Evolutionary conservation across 2,113 vertebrate species (phyloP).

Genomic region (Tragelaphus scriptus): DNA sequence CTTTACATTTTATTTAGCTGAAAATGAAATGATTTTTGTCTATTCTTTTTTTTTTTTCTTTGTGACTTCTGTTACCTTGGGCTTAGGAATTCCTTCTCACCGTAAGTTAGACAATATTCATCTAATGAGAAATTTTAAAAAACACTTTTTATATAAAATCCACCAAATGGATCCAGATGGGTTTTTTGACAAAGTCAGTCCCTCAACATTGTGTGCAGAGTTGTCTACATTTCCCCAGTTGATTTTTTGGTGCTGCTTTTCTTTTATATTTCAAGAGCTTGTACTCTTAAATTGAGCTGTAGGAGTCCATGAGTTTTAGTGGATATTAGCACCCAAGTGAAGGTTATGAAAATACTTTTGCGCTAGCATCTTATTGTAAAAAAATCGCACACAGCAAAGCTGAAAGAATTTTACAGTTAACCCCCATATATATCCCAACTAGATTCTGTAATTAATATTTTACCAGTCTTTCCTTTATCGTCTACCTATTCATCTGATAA

Average conservation of each 20-base stretch:
- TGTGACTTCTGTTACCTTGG: background rate
- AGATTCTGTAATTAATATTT: background rate
- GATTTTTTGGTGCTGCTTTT: background rate
- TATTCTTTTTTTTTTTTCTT: background rate
- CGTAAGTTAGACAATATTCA: background rate
- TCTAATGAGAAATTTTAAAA: background rate
- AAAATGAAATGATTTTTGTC: background rate
- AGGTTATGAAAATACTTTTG: background rate
- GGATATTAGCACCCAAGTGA: background rate
- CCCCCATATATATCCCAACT: background rate
- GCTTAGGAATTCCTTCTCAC: slow-evolving; percentile 13
- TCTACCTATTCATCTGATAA: background rate
- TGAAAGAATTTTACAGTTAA: background rate
- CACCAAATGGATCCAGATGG: background rate
- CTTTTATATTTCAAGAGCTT: background rate
- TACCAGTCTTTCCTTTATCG: background rate
- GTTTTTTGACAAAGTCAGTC: background rate
- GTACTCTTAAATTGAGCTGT: background rate
- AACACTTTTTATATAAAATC: background rate
- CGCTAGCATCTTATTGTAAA: background rate
- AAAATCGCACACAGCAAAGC: background rate
- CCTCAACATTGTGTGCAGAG: background rate
- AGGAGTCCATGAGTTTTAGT: background rate
- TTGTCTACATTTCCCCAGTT: background rate
- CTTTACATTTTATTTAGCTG: background rate